Evolutionary conservation across 2,113 vertebrate species (phyloP).

Genomic region (Dolichotis patagonum): DNA sequence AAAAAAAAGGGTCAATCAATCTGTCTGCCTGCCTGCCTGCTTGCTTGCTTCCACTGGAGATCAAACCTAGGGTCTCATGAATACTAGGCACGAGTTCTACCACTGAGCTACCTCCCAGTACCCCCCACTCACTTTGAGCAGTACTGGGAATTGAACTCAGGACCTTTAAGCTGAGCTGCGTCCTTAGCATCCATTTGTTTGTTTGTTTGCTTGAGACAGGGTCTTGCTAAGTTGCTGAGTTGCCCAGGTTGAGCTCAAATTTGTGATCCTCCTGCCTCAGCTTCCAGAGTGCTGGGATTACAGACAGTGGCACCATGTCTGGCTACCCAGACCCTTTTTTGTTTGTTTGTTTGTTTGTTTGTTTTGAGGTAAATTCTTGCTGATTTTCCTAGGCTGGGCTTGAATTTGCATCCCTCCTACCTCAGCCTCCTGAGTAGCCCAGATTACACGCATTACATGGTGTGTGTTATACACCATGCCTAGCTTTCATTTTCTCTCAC

Average conservation of each 20-base stretch:
- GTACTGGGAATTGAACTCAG: background rate
- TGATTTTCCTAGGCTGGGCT: background rate
- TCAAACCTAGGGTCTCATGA: background rate
- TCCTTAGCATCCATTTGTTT: background rate
- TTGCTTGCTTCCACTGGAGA: background rate
- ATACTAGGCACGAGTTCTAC: background rate
- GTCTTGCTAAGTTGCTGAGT: background rate
- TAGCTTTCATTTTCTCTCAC: conserved; percentile 15
- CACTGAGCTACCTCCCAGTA: background rate
- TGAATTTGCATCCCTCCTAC: background rate
- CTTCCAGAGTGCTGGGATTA: background rate
- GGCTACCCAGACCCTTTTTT: background rate
- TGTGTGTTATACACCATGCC: no score
- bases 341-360: background rate
- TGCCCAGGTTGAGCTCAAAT: background rate
- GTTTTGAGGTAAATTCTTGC: background rate
- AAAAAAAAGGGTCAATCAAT: background rate
- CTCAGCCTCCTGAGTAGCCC: background rate
- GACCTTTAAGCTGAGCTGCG: background rate
- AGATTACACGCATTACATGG: background rate
- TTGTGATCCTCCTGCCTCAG: background rate
- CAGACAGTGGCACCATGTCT: background rate
- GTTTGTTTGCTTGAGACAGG: background rate
- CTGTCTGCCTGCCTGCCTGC: background rate
- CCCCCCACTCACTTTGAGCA: background rate